These are phyloP conservation scores for Gastrophryne carolinensis DNA, from an alignment of 2,797 vertebrate species.

Conservation along the genomic window DNA sequence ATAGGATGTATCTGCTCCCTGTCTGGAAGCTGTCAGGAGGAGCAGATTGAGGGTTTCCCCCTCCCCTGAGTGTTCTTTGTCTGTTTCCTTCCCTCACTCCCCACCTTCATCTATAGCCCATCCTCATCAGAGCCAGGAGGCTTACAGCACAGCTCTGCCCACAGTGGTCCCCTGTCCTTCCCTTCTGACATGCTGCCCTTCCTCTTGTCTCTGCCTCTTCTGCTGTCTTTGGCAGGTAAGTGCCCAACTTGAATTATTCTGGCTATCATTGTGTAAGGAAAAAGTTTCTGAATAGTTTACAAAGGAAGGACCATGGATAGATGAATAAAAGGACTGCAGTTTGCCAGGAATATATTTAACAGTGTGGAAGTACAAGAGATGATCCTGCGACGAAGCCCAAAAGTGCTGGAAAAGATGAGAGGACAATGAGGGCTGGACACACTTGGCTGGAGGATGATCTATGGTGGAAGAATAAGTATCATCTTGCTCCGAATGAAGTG, in stretches of 20 bases:
- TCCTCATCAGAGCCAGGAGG: constrained; percentile 14
- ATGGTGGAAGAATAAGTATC: no score
- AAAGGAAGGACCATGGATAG: no score
- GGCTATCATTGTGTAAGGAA: no score
- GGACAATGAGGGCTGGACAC: no score
- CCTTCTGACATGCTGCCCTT: constrained; percentile 13
- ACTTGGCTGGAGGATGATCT: no score
- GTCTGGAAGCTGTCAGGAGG: constrained; percentile 42
- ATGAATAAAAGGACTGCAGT: no score
- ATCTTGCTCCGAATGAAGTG: no score
- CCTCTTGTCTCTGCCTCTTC: background rate
- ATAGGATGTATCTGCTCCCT: background rate
- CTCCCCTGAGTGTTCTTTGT: constrained; percentile 37
- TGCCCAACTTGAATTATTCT: background rate
- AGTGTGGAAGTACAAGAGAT: no score
- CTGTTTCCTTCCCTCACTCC: constrained; percentile 16
- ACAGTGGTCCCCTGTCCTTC: constrained; percentile 9
- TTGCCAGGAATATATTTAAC: no score
- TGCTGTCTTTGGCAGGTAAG: constrained; percentile 38
- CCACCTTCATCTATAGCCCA: constrained; percentile 28
- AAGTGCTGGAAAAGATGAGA: no score
- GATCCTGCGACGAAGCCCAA: no score
- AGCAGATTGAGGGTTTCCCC: constrained; percentile 1
- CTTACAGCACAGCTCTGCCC: constrained; percentile 8
- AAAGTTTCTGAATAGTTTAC: background rate